phyloP scores from a whole-genome alignment of 2,113 vertebrate species.

The Polyodon spathula region DNA sequence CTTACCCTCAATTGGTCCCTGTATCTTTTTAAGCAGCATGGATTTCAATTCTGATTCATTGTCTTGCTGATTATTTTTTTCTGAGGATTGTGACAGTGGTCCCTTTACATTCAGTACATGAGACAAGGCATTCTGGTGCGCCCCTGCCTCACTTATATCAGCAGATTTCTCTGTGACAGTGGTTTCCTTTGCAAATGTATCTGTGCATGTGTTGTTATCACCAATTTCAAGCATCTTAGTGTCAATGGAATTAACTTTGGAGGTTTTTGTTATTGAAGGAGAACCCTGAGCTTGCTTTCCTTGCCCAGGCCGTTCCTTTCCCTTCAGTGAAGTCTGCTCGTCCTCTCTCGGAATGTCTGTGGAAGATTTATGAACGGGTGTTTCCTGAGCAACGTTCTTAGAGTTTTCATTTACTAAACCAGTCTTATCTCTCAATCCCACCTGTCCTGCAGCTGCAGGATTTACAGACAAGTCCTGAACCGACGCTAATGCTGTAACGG shows the following conservation, averaged over 20 bases:
- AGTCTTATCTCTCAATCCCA: constrained; percentile 37
- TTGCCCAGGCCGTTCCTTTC: not conserved
- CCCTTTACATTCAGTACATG: constrained; percentile 42
- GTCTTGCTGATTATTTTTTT: constrained; percentile 53
- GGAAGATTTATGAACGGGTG: constrained; percentile 16
- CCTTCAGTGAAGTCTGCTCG: not conserved
- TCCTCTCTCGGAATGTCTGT: constrained; percentile 16
- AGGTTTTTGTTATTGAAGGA: not conserved
- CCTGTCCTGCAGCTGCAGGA: not conserved
- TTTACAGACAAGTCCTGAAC: not conserved
- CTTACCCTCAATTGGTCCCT: constrained; percentile 90
- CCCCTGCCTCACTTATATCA: constrained; percentile 32
- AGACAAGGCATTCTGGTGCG: constrained; percentile 35
- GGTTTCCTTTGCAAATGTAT: not conserved
- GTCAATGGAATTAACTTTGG: not conserved
- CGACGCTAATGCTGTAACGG: not conserved
- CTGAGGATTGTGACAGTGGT: constrained; percentile 40
- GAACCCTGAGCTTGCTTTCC: not conserved
- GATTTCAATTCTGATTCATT: constrained; percentile 73
- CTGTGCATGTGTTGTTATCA: not conserved
- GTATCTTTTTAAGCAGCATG: constrained; percentile 87
- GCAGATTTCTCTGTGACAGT: constrained; percentile 24
- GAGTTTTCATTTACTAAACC: constrained; percentile 41
- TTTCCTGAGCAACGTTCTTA: constrained; percentile 38
- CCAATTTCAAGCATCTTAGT: not conserved